Conservation (phyloP, 2,888 invertebrate genomes). For the Spodoptera exigua region DNA sequence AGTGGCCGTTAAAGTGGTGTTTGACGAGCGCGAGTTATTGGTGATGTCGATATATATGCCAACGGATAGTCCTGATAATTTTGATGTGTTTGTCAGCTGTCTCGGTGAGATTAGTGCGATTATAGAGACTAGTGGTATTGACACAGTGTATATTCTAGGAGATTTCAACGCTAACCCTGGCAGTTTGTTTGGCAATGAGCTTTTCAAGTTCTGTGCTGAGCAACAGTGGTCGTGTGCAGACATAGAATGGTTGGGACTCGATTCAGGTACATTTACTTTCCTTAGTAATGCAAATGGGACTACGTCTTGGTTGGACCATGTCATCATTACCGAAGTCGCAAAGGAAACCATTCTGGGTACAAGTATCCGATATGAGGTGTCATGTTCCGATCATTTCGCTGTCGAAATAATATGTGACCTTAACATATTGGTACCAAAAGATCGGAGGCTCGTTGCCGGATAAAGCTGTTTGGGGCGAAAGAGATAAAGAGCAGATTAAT, state of each 20-base stretch:
- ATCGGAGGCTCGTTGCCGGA: neutral
- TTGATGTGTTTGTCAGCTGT: conserved; percentile 1
- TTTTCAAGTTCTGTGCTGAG: conserved; percentile 2
- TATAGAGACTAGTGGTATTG: neutral
- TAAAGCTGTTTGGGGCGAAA: neutral
- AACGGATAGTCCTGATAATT: conserved; percentile 1
- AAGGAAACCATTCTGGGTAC: neutral
- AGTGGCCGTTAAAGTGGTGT: neutral
- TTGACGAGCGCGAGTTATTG: conserved; percentile 2
- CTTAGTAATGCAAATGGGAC: neutral
- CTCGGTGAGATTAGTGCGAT: conserved; percentile 7
- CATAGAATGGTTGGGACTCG: neutral
- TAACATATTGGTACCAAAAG: neutral
- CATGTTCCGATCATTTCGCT: conserved; percentile 5
- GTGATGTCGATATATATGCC: conserved; percentile 8
- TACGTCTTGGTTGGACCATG: conserved; percentile 3
- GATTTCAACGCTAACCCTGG: conserved; percentile 5
- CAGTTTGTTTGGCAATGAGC: neutral
- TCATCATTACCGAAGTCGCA: neutral
- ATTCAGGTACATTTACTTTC: neutral
- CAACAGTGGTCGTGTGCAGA: conserved; percentile 1
- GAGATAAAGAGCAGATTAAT: neutral
- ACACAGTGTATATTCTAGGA: conserved; percentile 9
- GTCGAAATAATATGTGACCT: conserved; percentile 5
- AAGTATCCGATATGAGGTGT: neutral